Base-by-base conservation (phyloP, 2,888 invertebrate species). In the Tolmerus cingulatus region DNA sequence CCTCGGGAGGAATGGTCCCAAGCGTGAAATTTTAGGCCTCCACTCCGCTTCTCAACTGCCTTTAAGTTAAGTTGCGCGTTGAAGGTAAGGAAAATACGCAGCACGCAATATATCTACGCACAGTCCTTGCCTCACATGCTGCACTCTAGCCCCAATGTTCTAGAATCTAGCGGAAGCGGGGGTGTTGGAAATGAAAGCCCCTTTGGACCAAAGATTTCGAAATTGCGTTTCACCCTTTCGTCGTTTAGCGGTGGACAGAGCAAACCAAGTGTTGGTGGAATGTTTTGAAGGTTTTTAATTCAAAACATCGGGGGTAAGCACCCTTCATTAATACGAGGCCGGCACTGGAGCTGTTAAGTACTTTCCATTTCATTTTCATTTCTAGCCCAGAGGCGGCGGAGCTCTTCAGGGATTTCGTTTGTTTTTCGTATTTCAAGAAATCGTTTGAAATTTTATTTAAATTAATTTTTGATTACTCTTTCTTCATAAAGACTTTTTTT, bases 221-320 rank as follows among this genome's bases (percentile, higher is more conserved):
- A 23, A 37, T 37, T 85, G 74, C 51, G 66, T 43, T 74, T 85
- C 43, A 88, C 87, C 87, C 82, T 87, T 88, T 87, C 81, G 77
- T 84, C 86, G 78, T 79, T 87, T 43, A 74, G 51, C 19, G 79
- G 51, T 85, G 43, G 85, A 85, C 85, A 85, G 74, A 27, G 30
- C 74, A 66, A 66, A 74, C 81, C 82, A 86, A 85, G 86, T 88
- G 87, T 88, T 87, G 78, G 87, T 84, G 87, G 87, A 88, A 86
- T 88, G 87, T 88, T 88, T 88, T 88, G 87, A 88, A 87, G 86
- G 88, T 88, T 88, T 87, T 88, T 88, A 88, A 88, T 88, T 88
- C 87, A 66, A 40, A 86, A 77, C 82, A 78, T 87, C 78, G 74
- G 87, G 87, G 86, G 86, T 82, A 76, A 76, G 86, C 43, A 84